Base-by-base conservation (phyloP, 1,140 invertebrate species). In the roundworm (Caenorhabditis elegans) region DNA sequence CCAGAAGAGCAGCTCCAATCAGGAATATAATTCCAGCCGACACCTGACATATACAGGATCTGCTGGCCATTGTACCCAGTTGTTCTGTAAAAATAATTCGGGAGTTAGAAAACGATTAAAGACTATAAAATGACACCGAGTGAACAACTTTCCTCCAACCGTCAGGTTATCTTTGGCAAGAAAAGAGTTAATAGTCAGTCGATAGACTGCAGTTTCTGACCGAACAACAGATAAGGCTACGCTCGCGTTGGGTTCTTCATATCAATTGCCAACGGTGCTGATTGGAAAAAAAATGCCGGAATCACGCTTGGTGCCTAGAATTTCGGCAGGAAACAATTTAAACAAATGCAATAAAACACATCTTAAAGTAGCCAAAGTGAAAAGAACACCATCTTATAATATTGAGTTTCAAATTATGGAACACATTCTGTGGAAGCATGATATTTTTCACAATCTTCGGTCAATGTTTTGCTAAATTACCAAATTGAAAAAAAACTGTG, bases 241-340 rank as follows among this genome's bases (percentile, higher is more conserved):
- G 60, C 60, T 70, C 34, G 31, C 60, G 60, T 70, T 70, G 60
- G 60, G 36, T 70, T 36, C 34, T 34, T 22, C 60, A 5, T 70
- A 70, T 70, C 60, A 70, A 70, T 70, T 70, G 60, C 60, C 60
- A 70, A 70, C 60, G 36, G 60, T 36, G 60, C n/a, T 39, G 60
- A 39, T 39, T 70, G 31, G 60, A 39, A 31, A n/a, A 70, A 34
- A 39, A 36, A 70, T 70, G 60, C 60, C 60, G 60, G 60, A 70
- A 70, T 70, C 60, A 70, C 34, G 34, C 34, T 43, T 3, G 34
- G 8, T 15, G 19, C n/a, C n/a, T 17, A 19, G 5, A 15, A 43
- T 43, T 43, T 8, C 5, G 5, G 39, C 39, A 43, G 39, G 39
- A 43, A 43, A 43, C 6, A 43, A 43, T n/a, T n/a, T n/a, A n/a